These are phyloP conservation scores for Lasioglossum zephyrum DNA, from an alignment of 2,888 invertebrate genomes.

Conservation along the genomic window DNA sequence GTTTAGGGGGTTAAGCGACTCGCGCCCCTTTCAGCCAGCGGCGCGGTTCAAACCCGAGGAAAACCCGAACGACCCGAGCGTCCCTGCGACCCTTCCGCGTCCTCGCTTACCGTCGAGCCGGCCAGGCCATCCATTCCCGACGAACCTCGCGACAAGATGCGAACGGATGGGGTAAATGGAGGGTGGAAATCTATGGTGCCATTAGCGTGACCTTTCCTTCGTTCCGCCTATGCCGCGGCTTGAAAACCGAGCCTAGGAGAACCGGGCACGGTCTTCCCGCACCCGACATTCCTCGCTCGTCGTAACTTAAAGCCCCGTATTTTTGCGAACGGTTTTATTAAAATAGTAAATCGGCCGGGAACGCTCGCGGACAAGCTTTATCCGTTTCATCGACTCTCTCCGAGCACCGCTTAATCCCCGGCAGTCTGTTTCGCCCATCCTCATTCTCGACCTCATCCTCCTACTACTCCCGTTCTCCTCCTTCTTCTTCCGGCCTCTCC, in stretches of 20 bases:
- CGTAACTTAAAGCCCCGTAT: slow-evolving; percentile 48
- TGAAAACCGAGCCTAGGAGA: not conserved
- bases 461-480: not conserved
- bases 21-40: slow-evolving; percentile 69
- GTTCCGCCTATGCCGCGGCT: slow-evolving; percentile 14
- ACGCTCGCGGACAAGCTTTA: slow-evolving; percentile 24
- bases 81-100: not conserved
- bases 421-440: slow-evolving; percentile 1
- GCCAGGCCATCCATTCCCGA: slow-evolving; percentile 28
- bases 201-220: slow-evolving; percentile 66
- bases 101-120: slow-evolving; percentile 3
- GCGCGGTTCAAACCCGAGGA: not conserved
- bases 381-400: not conserved
- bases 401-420: slow-evolving; percentile 7
- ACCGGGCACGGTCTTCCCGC: not conserved
- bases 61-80: slow-evolving; percentile 18
- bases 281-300: slow-evolving; percentile 48
- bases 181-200: slow-evolving; percentile 75
- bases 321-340: slow-evolving; percentile 70
- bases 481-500: not conserved
- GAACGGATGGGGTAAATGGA: slow-evolving; percentile 63
- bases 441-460: not conserved
- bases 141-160: slow-evolving; percentile 50
- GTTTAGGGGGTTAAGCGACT: slow-evolving; percentile 76
- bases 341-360: slow-evolving; percentile 70